Percentiles rank a stretch among this genome's conserved stretches.
Conservation (phyloP, 2,888 invertebrate species). For the Amblyteles armatorius region DNA sequence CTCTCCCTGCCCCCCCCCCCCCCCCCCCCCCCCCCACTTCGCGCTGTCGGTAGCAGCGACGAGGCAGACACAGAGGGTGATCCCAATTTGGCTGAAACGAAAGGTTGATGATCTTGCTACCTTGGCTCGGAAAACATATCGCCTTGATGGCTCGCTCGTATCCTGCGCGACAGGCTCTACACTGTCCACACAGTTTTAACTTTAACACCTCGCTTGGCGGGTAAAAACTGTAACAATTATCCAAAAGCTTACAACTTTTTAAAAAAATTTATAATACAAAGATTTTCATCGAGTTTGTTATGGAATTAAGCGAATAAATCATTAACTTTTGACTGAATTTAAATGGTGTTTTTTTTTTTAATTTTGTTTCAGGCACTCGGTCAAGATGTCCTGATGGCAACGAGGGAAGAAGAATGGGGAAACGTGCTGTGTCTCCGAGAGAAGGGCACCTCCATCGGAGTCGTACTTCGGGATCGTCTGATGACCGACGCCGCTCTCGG, state of each 20-base stretch:
- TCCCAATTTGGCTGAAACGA: slow-evolving; percentile 59
- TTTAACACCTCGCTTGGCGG: neutral
- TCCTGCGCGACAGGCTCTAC: neutral
- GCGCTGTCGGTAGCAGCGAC: slow-evolving; percentile 13
- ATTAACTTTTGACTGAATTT: neutral
- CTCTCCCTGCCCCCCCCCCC: slow-evolving; percentile 1
- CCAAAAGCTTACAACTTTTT: neutral
- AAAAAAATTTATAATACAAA: neutral
- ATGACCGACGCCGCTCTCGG: slow-evolving; percentile 95
- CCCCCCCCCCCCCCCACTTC: neutral
- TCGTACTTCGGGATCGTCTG: slow-evolving; percentile 94
- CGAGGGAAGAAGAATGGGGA: slow-evolving; percentile 88
- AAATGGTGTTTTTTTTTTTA: neutral
- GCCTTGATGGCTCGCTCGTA: slow-evolving; percentile 4
- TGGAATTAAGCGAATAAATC: neutral
- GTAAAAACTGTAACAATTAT: neutral
- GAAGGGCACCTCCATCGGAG: slow-evolving; percentile 85
- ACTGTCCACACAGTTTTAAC: neutral
- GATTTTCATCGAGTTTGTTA: neutral
- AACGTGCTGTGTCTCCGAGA: slow-evolving; percentile 86
- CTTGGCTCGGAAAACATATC: slow-evolving; percentile 35
- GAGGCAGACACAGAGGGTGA: slow-evolving; percentile 22
- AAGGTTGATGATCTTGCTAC: slow-evolving; percentile 62
- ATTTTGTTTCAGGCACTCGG: slow-evolving; percentile 87
- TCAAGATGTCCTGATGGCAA: slow-evolving; percentile 86